Evolutionary conservation across 2,888 invertebrate genomes (phyloP).

Genomic region (Ophonus ardosiacus): DNA sequence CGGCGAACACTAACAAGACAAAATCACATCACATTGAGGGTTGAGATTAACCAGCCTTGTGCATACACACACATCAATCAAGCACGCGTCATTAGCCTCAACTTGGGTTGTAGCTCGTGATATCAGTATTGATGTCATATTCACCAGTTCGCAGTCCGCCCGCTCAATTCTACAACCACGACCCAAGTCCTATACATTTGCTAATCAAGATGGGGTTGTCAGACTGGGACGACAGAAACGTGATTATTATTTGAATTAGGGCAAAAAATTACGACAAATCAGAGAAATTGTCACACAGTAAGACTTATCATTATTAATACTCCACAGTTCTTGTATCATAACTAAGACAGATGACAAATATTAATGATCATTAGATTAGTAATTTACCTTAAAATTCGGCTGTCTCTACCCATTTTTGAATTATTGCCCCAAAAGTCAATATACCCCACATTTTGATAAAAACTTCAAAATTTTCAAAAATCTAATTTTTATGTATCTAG

Average conservation of each 20-base stretch:
- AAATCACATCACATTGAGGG: background rate
- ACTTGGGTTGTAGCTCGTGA: background rate
- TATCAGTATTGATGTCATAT: conserved; percentile 26
- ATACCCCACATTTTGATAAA: too few relatives aligned
- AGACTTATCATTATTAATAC: background rate
- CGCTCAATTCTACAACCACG: background rate
- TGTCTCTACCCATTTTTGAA: too few relatives aligned
- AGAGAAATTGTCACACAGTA: background rate
- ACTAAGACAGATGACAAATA: background rate
- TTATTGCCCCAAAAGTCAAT: too few relatives aligned
- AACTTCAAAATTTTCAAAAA: too few relatives aligned
- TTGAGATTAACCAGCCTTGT: conserved; percentile 2
- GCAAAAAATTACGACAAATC: background rate
- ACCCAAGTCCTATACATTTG: background rate
- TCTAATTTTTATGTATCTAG: too few relatives aligned
- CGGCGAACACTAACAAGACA: background rate
- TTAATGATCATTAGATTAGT: too few relatives aligned
- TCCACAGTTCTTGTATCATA: background rate
- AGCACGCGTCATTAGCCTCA: conserved; percentile 23
- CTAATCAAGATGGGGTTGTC: conserved; percentile 4
- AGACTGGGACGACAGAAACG: background rate
- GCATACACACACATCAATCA: conserved; percentile 34
- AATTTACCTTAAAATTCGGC: too few relatives aligned
- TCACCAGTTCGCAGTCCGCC: background rate
- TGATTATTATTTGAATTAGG: background rate